These are phyloP conservation scores for Bradynema listronoti DNA, from an alignment of 1,140 invertebrate genomes.

Conservation along the genomic window DNA sequence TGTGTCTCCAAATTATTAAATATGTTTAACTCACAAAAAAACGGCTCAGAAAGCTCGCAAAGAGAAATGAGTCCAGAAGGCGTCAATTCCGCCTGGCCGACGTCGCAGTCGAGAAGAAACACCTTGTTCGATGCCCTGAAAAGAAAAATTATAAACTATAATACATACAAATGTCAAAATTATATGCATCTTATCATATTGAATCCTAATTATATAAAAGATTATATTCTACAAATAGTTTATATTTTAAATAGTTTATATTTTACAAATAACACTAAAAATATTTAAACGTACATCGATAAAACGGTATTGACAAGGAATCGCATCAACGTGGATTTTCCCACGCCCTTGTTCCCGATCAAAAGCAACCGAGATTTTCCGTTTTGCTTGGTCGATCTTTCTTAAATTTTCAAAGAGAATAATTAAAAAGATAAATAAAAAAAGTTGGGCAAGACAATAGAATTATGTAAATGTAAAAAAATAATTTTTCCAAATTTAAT, in stretches of 20 bases:
- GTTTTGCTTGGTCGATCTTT: no score
- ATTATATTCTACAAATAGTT: neutral
- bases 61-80: constrained; percentile 25
- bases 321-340: constrained; percentile 24
- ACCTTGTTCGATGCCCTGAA: constrained; percentile 11
- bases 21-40: constrained; percentile 15
- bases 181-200: no score
- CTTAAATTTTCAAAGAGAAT: no score
- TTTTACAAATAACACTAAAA: no score
- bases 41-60: constrained; percentile 21
- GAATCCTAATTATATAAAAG: constrained; percentile 1
- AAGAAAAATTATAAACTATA: no score
- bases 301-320: constrained; percentile 19
- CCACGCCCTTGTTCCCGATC: constrained; percentile 34
- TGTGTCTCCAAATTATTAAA: neutral
- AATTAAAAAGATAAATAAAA: no score
- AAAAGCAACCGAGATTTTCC: no score
- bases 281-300: constrained; percentile 10
- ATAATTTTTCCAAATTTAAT: no score
- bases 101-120: constrained; percentile 27
- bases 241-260: neutral
- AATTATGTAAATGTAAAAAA: no score
- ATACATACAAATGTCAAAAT: no score
- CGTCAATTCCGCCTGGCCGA: constrained; percentile 27
- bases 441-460: no score